These are phyloP conservation scores for Lethenteron camtschaticum DNA, from an alignment of 2,113 vertebrate genomes.

Conservation along the genomic window DNA sequence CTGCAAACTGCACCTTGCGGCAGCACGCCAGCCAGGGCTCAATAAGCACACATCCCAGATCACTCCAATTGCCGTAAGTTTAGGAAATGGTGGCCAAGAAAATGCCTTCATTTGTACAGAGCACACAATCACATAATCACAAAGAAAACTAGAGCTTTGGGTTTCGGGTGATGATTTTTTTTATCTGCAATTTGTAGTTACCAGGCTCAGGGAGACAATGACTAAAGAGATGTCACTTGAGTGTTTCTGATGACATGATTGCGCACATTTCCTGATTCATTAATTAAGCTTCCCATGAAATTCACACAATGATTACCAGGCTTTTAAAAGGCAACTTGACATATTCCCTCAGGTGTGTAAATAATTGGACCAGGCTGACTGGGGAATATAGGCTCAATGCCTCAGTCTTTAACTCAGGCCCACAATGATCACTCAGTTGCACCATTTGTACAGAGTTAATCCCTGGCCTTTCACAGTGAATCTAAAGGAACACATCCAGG, in stretches of 20 bases:
- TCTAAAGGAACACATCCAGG: conserved; percentile 38
- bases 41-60: conserved; percentile 28
- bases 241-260: conserved; percentile 27
- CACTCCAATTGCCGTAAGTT: conserved; percentile 27
- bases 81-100: conserved; percentile 26
- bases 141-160: conserved; percentile 24
- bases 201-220: conserved; percentile 18
- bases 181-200: conserved; percentile 26
- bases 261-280: conserved; percentile 12
- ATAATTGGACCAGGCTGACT: conserved; percentile 25
- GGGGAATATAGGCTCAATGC: conserved; percentile 23
- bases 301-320: conserved; percentile 11
- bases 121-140: conserved; percentile 32
- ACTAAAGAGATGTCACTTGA: conserved; percentile 30
- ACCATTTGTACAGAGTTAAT: conserved; percentile 21
- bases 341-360: conserved; percentile 28
- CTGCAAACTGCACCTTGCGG: conserved; percentile 30
- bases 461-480: conserved; percentile 26
- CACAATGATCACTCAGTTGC: conserved; percentile 24
- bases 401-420: conserved; percentile 25
- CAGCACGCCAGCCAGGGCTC: conserved; percentile 36
- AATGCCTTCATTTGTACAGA: conserved; percentile 10
- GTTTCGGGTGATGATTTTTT: conserved; percentile 12
- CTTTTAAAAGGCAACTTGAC: conserved; percentile 32
- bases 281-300: conserved; percentile 12